phyloP scores from a whole-genome alignment of 2,797 vertebrate species.

The Austrolebias charrua region DNA sequence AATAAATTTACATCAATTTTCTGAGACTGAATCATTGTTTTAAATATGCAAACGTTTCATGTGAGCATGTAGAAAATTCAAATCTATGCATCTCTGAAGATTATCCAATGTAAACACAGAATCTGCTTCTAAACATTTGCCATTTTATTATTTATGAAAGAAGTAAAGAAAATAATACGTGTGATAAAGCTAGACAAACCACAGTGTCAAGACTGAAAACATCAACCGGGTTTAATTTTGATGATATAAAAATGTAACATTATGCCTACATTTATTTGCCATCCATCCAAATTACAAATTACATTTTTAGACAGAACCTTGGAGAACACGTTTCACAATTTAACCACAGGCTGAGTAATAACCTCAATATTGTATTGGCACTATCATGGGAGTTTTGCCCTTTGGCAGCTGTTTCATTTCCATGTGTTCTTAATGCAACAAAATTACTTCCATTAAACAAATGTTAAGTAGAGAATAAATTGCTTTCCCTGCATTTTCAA shows the following conservation, averaged over 20 bases:
- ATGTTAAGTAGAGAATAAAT: constrained; percentile 73
- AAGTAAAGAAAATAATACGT: neutral
- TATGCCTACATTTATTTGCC: constrained; percentile 27
- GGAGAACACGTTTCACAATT: constrained; percentile 39
- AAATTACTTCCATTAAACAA: constrained; percentile 75
- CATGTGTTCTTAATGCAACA: constrained; percentile 62
- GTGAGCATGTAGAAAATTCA: neutral
- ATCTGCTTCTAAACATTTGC: neutral
- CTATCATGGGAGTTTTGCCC: constrained; percentile 41
- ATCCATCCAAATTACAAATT: constrained; percentile 31
- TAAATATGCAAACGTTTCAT: neutral
- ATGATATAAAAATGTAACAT: constrained; percentile 14
- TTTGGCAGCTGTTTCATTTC: constrained; percentile 61
- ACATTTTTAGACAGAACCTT: constrained; percentile 30
- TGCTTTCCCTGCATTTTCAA: constrained; percentile 75
- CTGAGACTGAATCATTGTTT: neutral
- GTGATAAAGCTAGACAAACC: constrained; percentile 14
- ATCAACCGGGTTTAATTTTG: constrained; percentile 16
- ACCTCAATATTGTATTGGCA: constrained; percentile 50
- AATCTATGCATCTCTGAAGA: neutral
- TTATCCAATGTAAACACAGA: neutral
- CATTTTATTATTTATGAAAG: neutral
- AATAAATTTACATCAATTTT: neutral
- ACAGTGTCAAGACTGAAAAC: constrained; percentile 33
- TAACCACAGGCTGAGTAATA: constrained; percentile 50